These are phyloP conservation scores for Spheniscus humboldti DNA, from an alignment of 2,797 vertebrate species.

Conservation along the genomic window DNA sequence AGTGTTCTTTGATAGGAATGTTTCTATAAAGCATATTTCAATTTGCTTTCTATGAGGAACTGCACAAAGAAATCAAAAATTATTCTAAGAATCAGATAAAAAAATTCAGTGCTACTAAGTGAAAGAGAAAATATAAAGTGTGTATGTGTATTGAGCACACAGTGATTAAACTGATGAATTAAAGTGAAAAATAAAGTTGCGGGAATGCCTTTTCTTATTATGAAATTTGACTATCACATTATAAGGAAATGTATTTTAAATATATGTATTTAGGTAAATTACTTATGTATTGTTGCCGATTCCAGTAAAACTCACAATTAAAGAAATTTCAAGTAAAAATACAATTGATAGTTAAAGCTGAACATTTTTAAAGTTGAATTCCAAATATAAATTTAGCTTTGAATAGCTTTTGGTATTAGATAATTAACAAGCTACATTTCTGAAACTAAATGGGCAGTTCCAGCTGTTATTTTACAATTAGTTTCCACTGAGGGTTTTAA, in stretches of 20 bases:
- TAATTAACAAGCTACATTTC: slow-evolving; percentile 46
- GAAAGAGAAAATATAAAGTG: not conserved
- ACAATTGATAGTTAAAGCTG: not conserved
- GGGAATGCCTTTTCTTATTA: not conserved
- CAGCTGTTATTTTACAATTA: slow-evolving; percentile 61
- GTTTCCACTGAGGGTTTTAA: slow-evolving; percentile 50
- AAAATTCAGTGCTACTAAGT: not conserved
- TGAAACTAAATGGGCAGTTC: slow-evolving; percentile 43
- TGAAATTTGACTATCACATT: not conserved
- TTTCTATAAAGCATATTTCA: not conserved
- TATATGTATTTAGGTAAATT: not conserved
- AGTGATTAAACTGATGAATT: not conserved
- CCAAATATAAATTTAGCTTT: slow-evolving; percentile 28
- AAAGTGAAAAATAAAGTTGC: not conserved
- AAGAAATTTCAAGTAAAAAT: not conserved
- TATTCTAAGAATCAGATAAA: not conserved
- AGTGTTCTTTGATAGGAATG: not conserved
- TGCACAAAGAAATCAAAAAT: not conserved
- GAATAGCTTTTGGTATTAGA: slow-evolving; percentile 45
- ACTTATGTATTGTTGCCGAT: not conserved
- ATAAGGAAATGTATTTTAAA: not conserved
- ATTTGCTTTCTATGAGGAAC: not conserved
- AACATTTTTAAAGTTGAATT: not conserved
- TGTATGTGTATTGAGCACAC: not conserved
- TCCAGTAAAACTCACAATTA: not conserved